Conservation (phyloP, 2,113 vertebrate genomes). For the Notechis scutatus region DNA sequence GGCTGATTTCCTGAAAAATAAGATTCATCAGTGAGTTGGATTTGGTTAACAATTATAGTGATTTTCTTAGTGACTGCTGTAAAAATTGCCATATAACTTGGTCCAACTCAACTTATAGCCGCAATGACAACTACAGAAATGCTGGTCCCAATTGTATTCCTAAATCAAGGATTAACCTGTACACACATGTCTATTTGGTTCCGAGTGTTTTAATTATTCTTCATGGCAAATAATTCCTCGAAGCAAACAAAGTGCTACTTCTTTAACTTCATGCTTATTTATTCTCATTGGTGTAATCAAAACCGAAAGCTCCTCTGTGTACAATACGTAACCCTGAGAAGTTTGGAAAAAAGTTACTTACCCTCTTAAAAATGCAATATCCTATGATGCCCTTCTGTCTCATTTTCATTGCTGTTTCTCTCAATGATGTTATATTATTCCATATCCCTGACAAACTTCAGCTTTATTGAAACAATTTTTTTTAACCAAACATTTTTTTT, state of each 20-base stretch:
- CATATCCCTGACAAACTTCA: background rate
- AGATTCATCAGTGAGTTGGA: background rate
- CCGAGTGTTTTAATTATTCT: background rate
- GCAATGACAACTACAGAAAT: background rate
- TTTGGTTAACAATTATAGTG: background rate
- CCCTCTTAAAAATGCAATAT: background rate
- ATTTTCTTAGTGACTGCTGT: background rate
- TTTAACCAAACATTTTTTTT: background rate
- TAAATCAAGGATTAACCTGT: background rate
- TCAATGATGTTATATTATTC: background rate
- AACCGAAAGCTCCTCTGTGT: background rate
- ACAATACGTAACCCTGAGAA: background rate
- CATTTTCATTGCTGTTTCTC: background rate
- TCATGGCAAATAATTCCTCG: background rate
- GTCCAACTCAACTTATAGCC: background rate
- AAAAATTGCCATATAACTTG: background rate
- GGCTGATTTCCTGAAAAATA: background rate
- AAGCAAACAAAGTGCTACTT: background rate
- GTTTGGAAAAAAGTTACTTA: background rate
- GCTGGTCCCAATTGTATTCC: background rate
- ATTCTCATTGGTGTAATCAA: background rate
- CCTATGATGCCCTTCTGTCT: background rate
- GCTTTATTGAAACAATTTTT: background rate
- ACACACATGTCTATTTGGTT: background rate
- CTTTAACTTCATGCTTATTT: background rate